phyloP scores from a whole-genome alignment of 2,888 invertebrate species.

The Clitarchus hookeri region DNA sequence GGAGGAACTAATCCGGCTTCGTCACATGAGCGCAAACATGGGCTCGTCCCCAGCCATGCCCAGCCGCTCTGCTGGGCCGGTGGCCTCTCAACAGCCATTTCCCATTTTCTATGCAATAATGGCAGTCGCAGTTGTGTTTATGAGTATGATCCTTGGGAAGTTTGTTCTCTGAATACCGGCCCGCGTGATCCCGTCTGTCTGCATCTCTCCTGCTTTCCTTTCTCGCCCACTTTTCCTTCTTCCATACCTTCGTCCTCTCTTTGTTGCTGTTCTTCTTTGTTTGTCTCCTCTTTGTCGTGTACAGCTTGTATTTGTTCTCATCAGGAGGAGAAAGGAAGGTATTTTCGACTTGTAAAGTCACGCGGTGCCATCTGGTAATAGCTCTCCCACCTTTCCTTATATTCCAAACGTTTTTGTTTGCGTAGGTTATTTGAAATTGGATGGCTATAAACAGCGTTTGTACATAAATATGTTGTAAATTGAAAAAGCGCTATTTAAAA shows the following conservation, averaged over 20 bases:
- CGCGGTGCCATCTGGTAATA: background rate
- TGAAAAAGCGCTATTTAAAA: background rate
- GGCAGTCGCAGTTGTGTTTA: slow-evolving; percentile 69
- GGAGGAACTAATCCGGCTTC: slow-evolving; percentile 48
- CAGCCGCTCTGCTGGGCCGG: slow-evolving; percentile 58
- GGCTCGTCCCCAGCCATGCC: slow-evolving; percentile 54
- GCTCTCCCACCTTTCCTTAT: slow-evolving; percentile 3
- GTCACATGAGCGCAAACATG: slow-evolving; percentile 55
- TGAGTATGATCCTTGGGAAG: slow-evolving; percentile 80
- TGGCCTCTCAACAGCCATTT: slow-evolving; percentile 61
- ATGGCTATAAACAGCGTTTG: slow-evolving; percentile 22
- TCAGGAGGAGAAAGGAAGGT: background rate
- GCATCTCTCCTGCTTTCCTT: slow-evolving; percentile 34
- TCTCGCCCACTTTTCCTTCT: slow-evolving; percentile 35
- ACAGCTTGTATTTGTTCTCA: slow-evolving; percentile 4
- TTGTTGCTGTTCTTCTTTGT: background rate
- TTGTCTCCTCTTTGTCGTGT: slow-evolving; percentile 7
- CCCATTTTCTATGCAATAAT: slow-evolving; percentile 67
- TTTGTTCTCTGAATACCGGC: slow-evolving; percentile 73
- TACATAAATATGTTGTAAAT: slow-evolving; percentile 10
- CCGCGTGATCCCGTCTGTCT: slow-evolving; percentile 38
- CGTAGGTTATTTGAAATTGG: slow-evolving; percentile 20
- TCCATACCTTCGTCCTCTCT: slow-evolving; percentile 25
- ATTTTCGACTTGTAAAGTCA: background rate
- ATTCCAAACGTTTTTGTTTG: slow-evolving; percentile 25